Base-by-base conservation (phyloP, 1,140 invertebrate species). In the Pemphigus obesinymphae region DNA sequence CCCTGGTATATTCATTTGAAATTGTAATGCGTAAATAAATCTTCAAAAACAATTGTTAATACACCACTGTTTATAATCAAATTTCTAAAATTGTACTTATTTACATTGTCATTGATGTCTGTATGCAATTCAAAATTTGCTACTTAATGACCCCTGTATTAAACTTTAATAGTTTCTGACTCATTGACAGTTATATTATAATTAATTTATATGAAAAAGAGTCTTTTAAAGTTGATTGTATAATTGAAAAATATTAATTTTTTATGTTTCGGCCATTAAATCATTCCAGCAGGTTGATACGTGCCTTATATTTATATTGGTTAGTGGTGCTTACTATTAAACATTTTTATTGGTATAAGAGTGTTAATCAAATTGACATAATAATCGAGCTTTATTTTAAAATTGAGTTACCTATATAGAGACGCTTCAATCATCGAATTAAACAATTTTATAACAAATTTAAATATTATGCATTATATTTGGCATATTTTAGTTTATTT, bases 231-330 rank as follows among this genome's bases (percentile, higher is more conserved):
- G n/a, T n/a, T n/a, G n/a, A n/a, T n/a, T n/a, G n/a, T n/a, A n/a
- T n/a, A n/a, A n/a, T n/a, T 45, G 34, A 37, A 31, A 31, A 70
- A 45, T 26, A n/a, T 73, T 20, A 48, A 50, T 73, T 73, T 31
- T 78, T n/a, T 37, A 53, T 58, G 23, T 43, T 43, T 40, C 15
- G 34, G 15, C 53, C 13, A 29, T 6, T 80, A 43, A 80, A 80
- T 80, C 76, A 80, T 80, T 80, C 76, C 76, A 80, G 20, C 40
- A 15, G 55, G 76, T 80, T 34, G 29, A 61, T 29, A 80, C 31
- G 76, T 80, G 76, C 76, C 76, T 80, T 80, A 61, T 58, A 76
- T 58, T 58, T 55, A 58, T 80, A 78, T 61, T 78, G n/a, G 23
- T 78, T 80, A 45, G 76, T 13, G 20, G 53, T 78, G 75, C 75